These are phyloP conservation scores for Zaprionus inermis DNA, from an alignment of 1,140 invertebrate genomes.

Conservation along the genomic window DNA sequence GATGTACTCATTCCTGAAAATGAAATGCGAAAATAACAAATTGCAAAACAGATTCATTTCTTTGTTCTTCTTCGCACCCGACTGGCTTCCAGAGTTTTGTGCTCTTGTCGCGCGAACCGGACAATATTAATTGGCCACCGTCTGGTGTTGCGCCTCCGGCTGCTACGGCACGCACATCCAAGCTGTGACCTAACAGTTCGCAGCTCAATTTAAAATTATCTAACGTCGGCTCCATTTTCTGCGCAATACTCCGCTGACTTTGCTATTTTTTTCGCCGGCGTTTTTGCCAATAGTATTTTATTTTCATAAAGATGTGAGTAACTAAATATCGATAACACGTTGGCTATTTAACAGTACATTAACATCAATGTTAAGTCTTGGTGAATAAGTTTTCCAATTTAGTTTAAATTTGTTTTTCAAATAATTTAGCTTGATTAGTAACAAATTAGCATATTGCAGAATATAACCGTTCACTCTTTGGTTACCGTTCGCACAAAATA, in stretches of 20 bases:
- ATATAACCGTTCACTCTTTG: too few species aligned
- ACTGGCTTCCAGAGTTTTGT: slow-evolving; percentile 92
- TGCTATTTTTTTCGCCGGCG: slow-evolving; percentile 46
- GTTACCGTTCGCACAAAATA: too few species aligned
- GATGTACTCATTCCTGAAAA: slow-evolving; percentile 85
- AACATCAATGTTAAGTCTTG: too few species aligned
- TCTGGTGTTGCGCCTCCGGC: slow-evolving; percentile 88
- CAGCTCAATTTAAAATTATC: slow-evolving; percentile 90
- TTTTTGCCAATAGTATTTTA: slow-evolving; percentile 31
- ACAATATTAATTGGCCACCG: slow-evolving; percentile 89
- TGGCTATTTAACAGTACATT: too few species aligned
- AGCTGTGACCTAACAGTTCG: slow-evolving; percentile 90
- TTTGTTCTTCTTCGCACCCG: slow-evolving; percentile 86
- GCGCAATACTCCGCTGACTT: slow-evolving; percentile 29
- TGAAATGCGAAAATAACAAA: slow-evolving; percentile 28
- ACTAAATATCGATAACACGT: slow-evolving; percentile 17
- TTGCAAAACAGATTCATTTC: not conserved
- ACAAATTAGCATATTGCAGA: too few species aligned
- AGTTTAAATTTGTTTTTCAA: too few species aligned
- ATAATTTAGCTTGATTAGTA: too few species aligned
- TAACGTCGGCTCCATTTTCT: slow-evolving; percentile 71
- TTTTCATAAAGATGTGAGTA: slow-evolving; percentile 16
- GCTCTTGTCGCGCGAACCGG: slow-evolving; percentile 94
- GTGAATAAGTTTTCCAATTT: too few species aligned
- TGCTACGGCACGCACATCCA: slow-evolving; percentile 93